These are phyloP conservation scores for Abrostola tripartita DNA, from an alignment of 2,888 invertebrate genomes.

Conservation along the genomic window DNA sequence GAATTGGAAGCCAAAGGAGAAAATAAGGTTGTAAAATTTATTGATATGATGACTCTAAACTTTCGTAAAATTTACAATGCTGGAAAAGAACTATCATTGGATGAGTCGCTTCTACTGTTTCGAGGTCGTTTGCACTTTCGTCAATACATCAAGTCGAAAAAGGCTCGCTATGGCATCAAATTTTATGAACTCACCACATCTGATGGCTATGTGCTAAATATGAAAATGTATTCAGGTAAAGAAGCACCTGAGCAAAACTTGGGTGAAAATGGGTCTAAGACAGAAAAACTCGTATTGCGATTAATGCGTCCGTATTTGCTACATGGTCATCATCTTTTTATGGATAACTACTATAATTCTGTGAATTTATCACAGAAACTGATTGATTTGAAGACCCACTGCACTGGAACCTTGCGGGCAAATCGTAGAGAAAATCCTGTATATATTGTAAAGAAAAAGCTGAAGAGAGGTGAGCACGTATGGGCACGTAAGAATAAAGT, in stretches of 20 bases:
- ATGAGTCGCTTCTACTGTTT: background rate
- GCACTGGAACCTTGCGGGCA: background rate
- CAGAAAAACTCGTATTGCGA: constrained; percentile 10
- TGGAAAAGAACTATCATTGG: background rate
- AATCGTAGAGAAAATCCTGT: constrained; percentile 10
- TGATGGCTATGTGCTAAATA: constrained; percentile 17
- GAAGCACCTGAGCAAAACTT: background rate
- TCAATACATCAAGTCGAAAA: background rate
- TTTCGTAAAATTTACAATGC: background rate
- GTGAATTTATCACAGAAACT: constrained; percentile 6
- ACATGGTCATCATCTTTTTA: constrained; percentile 13
- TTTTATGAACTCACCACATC: constrained; percentile 12
- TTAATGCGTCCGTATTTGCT: constrained; percentile 19
- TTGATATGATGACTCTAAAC: background rate
- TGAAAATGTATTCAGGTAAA: constrained; percentile 17
- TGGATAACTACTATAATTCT: constrained; percentile 21
- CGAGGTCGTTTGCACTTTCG: background rate
- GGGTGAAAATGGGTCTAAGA: background rate
- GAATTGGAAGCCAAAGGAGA: background rate
- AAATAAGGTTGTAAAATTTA: background rate
- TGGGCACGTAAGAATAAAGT: constrained; percentile 16
- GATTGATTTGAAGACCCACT: constrained; percentile 11
- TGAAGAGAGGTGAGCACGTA: constrained; percentile 15
- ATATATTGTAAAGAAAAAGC: background rate
- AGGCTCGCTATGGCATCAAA: constrained; percentile 11